These are phyloP conservation scores for Choristoneura rosaceana DNA, from an alignment of 2,888 invertebrate genomes.

Conservation along the genomic window DNA sequence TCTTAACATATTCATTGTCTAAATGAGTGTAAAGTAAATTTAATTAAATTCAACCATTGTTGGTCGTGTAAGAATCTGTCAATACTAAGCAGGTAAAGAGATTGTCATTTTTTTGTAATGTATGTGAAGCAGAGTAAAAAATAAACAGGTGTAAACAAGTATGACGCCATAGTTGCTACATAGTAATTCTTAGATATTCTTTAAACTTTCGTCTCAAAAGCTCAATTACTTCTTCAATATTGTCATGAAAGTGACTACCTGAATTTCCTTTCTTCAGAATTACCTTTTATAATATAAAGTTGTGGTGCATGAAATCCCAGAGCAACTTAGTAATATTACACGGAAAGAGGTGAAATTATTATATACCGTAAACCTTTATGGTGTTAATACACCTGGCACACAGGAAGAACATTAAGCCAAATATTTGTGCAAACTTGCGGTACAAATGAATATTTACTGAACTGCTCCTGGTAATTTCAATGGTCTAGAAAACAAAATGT, in stretches of 20 bases:
- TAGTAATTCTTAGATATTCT: neutral
- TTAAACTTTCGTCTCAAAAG: neutral
- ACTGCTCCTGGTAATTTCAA: neutral
- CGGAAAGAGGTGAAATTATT: constrained; percentile 64
- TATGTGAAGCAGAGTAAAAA: no score
- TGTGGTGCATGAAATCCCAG: constrained; percentile 53
- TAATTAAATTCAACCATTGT: no score
- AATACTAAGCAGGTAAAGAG: no score
- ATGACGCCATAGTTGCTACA: no score
- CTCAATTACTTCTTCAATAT: constrained; percentile 30
- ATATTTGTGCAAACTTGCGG: neutral
- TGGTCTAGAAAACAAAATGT: no score
- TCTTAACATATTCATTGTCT: no score
- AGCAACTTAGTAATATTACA: constrained; percentile 55
- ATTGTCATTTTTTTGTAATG: no score
- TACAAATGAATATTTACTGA: neutral
- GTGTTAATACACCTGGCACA: neutral
- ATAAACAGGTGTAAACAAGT: no score
- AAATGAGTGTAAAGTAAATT: no score
- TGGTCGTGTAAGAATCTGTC: no score
- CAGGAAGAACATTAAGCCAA: neutral
- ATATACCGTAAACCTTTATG: constrained; percentile 15
- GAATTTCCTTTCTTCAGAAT: constrained; percentile 22
- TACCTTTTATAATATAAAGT: constrained; percentile 39
- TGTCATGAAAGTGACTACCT: constrained; percentile 15